These are phyloP conservation scores for Strigamia maritima DNA, from an alignment of 2,888 invertebrate species.

Conservation along the genomic window DNA sequence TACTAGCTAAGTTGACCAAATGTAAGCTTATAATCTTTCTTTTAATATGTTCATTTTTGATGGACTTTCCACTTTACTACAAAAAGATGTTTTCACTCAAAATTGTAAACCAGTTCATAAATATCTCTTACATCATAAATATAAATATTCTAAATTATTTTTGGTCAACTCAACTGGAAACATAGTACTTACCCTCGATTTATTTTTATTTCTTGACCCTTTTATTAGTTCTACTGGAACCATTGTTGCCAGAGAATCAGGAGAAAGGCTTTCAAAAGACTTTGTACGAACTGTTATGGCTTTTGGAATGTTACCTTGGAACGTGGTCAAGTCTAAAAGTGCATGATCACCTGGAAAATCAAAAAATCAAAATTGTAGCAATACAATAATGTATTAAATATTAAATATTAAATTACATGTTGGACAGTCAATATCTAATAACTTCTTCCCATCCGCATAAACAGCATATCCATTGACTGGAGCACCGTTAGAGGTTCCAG, in stretches of 20 bases:
- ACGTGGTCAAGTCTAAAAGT: conserved; percentile 87
- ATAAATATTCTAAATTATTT: too few species aligned
- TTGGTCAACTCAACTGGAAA: too few species aligned
- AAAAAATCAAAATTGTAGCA: too few species aligned
- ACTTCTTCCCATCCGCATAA: conserved; percentile 95
- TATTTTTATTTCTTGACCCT: conserved; percentile 50
- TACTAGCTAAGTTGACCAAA: too few species aligned
- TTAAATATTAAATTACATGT: conserved; percentile 62
- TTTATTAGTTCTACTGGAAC: conserved; percentile 69
- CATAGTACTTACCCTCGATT: conserved; percentile 37
- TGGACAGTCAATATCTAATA: conserved; percentile 87
- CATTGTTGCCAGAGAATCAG: conserved; percentile 71
- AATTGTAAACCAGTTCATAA: too few species aligned
- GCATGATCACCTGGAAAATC: conserved; percentile 93
- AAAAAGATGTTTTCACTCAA: too few species aligned
- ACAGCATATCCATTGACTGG: conserved; percentile 93
- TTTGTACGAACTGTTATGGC: conserved; percentile 93
- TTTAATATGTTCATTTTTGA: too few species aligned
- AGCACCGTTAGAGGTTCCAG: conserved; percentile 51
- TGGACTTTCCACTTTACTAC: too few species aligned
- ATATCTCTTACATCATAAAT: too few species aligned
- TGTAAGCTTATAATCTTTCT: too few species aligned
- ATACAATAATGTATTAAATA: too few species aligned
- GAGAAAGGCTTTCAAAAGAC: conserved; percentile 87
- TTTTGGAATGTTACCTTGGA: conserved; percentile 90